Percentiles rank a stretch among this genome's conserved stretches.
These are phyloP conservation scores for Hydrolagus colliei DNA, from an alignment of 2,797 vertebrate genomes.

Conservation along the genomic window DNA sequence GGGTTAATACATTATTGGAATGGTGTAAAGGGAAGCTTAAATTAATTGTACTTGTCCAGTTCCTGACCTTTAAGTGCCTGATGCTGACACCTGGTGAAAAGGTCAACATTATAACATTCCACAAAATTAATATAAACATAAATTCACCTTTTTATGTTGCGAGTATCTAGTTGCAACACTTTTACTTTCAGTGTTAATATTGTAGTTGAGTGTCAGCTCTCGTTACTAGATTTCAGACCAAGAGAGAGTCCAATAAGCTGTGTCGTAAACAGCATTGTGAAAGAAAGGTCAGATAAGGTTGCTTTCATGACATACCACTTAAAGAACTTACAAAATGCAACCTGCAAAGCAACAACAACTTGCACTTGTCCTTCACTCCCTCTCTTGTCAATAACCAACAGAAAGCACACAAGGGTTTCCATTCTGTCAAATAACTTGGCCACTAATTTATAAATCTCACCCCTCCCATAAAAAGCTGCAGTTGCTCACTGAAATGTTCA, in stretches of 20 bases:
- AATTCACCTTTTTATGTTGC: background rate
- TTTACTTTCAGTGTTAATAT: background rate
- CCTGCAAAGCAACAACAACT: background rate
- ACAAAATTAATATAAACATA: background rate
- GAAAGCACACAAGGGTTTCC: background rate
- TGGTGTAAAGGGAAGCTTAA: background rate
- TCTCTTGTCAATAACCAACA: background rate
- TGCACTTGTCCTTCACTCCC: background rate
- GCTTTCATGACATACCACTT: background rate
- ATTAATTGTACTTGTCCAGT: background rate
- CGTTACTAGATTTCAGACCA: background rate
- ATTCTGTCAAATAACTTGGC: too few species aligned
- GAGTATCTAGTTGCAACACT: background rate
- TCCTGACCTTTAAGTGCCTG: background rate
- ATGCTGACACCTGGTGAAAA: background rate
- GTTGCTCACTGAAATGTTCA: too few species aligned
- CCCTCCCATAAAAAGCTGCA: background rate
- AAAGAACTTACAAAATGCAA: slow-evolving; percentile 13
- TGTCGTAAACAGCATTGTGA: background rate
- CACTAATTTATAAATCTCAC: background rate
- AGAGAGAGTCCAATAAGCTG: background rate
- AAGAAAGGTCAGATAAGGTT: background rate
- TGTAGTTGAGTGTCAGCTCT: background rate
- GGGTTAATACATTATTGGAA: background rate
- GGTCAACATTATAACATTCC: background rate